These are phyloP conservation scores for Pleuronectes platessa DNA, from an alignment of 2,113 vertebrate species.

Conservation along the genomic window DNA sequence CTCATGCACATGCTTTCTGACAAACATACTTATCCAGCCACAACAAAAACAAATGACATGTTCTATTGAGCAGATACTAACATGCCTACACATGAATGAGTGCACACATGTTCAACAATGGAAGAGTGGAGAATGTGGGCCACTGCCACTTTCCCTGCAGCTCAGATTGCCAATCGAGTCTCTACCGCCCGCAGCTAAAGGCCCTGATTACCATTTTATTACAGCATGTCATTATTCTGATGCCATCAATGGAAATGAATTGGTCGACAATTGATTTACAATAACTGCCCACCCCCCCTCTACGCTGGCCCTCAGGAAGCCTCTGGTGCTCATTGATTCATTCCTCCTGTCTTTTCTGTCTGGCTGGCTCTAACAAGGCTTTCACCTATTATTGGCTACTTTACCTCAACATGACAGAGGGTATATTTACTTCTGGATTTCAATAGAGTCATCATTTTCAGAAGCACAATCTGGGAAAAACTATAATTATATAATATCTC, in stretches of 20 bases:
- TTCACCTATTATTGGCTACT: conserved; percentile 30
- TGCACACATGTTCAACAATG: conserved; percentile 25
- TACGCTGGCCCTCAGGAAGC: conserved; percentile 50
- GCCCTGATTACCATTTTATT: conserved; percentile 75
- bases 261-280: conserved; percentile 78
- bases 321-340: conserved; percentile 69
- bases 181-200: conserved; percentile 48
- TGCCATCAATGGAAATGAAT: conserved; percentile 80
- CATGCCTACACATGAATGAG: conserved; percentile 21
- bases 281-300: conserved; percentile 38
- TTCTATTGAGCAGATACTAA: conserved; percentile 14
- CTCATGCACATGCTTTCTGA: conserved; percentile 5
- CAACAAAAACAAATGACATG: conserved; percentile 49
- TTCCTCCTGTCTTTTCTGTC: conserved; percentile 46
- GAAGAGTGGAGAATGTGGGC: conserved; percentile 43
- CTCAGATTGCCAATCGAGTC: conserved; percentile 26
- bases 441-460: not conserved
- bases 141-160: conserved; percentile 40
- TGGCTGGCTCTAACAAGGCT: conserved; percentile 46
- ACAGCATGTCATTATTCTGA: conserved; percentile 72
- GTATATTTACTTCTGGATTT: conserved; percentile 6
- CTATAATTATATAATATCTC: not conserved
- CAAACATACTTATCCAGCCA: conserved; percentile 28
- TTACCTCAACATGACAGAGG: conserved; percentile 9
- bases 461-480: not conserved